phyloP scores from a whole-genome alignment of 35 echinoderm and acorn worm species.

The Acanthaster planci region DNA sequence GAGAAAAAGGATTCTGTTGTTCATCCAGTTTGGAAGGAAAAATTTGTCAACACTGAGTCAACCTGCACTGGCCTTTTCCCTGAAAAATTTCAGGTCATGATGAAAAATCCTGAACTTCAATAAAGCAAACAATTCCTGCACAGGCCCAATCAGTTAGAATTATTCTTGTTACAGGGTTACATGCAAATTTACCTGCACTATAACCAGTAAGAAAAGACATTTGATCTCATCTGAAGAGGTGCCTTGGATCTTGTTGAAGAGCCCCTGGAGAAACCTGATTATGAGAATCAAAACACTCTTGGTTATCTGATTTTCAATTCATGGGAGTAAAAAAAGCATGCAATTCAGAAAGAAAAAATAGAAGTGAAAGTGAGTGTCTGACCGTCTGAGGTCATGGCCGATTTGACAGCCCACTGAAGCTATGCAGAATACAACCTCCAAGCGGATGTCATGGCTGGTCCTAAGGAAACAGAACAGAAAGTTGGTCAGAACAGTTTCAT shows the following conservation, averaged over 20 bases:
- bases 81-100: too few relatives aligned
- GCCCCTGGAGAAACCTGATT: slow-evolving; percentile 56
- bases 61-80: too few relatives aligned
- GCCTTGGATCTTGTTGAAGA: slow-evolving; percentile 55
- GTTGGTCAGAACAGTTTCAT: neutral
- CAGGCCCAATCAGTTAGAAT: too few relatives aligned
- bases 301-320: too few relatives aligned
- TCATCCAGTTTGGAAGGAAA: too few relatives aligned
- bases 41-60: too few relatives aligned
- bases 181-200: slow-evolving; percentile 53
- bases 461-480: neutral
- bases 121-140: too few relatives aligned
- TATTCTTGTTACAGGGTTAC: neutral
- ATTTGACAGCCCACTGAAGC: slow-evolving; percentile 36
- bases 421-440: slow-evolving; percentile 43
- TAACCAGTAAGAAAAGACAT: slow-evolving; percentile 32
- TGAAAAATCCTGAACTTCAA: too few relatives aligned
- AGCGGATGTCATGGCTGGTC: neutral
- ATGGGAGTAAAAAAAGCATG: too few relatives aligned
- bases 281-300: slow-evolving; percentile 4
- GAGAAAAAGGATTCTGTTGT: too few relatives aligned
- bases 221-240: slow-evolving; percentile 54
- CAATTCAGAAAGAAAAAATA: neutral
- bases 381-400: slow-evolving; percentile 40
- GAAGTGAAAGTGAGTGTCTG: neutral